Conservation (phyloP, 2,113 vertebrate species). For the Oncorhynchus mykiss region DNA sequence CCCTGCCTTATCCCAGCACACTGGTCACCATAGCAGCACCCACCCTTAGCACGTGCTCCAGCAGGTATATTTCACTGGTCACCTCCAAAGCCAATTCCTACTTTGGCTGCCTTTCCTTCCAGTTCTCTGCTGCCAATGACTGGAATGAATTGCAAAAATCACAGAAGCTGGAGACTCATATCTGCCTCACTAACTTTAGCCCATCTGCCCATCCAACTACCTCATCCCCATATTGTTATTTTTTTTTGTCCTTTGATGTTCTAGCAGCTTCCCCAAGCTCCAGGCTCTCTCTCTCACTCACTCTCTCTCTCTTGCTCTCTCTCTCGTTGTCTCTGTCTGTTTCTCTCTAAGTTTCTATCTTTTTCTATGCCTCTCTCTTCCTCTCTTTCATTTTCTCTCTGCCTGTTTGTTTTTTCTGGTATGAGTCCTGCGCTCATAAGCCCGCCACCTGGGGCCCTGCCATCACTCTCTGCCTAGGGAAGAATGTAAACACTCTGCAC, state of each 20-base stretch:
- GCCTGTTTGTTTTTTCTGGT: constrained; percentile 72
- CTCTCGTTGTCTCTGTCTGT: constrained; percentile 4
- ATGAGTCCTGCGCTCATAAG: constrained; percentile 24
- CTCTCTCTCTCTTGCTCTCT: not conserved
- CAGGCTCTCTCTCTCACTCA: constrained; percentile 6
- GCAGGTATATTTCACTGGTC: too few species aligned
- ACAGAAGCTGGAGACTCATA: too few species aligned
- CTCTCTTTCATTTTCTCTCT: not conserved
- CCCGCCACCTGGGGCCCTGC: constrained; percentile 9
- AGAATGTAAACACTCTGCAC: constrained; percentile 64
- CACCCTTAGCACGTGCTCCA: too few species aligned
- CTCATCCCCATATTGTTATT: too few species aligned
- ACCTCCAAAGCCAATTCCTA: too few species aligned
- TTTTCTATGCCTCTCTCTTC: constrained; percentile 1
- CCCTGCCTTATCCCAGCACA: too few species aligned
- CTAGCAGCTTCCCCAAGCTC: constrained; percentile 30
- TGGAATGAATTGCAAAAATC: too few species aligned
- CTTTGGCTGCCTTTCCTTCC: too few species aligned
- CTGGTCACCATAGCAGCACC: too few species aligned
- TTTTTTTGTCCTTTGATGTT: constrained; percentile 42
- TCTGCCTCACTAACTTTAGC: too few species aligned
- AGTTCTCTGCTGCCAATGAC: too few species aligned
- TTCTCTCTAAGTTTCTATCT: constrained; percentile 16
- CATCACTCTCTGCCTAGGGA: constrained; percentile 39
- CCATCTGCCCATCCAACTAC: too few species aligned